phyloP scores from a whole-genome alignment of 2,113 vertebrate species.

The Hydrolagus affinis region DNA sequence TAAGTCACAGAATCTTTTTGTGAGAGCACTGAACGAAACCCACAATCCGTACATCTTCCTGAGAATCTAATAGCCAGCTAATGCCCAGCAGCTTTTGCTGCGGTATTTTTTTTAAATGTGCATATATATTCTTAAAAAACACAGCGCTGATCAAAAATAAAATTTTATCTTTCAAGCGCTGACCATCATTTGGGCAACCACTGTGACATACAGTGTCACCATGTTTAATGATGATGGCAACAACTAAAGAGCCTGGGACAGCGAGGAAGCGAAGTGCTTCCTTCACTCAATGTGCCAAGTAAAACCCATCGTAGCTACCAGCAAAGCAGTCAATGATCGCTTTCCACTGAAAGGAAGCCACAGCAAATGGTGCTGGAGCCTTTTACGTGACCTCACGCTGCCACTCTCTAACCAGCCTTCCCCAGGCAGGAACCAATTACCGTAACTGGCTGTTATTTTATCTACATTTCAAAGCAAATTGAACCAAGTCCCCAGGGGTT shows the following conservation, averaged over 20 bases:
- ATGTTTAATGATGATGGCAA: not conserved
- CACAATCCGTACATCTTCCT: too few species aligned
- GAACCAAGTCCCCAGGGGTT: not conserved
- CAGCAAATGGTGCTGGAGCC: not conserved
- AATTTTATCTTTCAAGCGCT: not conserved
- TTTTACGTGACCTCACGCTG: not conserved
- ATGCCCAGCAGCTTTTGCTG: not conserved
- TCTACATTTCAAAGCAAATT: conserved; percentile 29
- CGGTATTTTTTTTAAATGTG: not conserved
- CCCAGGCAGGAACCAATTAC: conserved; percentile 15
- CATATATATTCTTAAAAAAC: too few species aligned
- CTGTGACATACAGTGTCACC: too few species aligned
- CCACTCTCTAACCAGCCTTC: conserved; percentile 8
- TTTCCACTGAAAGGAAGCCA: not conserved
- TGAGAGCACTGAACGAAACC: not conserved
- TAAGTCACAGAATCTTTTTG: not conserved
- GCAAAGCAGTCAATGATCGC: not conserved
- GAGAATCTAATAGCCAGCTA: not conserved
- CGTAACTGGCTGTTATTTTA: conserved; percentile 27
- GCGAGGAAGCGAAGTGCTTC: not conserved
- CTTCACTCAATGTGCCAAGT: not conserved
- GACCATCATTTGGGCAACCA: too few species aligned
- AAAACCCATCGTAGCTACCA: not conserved
- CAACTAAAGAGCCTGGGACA: not conserved
- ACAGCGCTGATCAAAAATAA: not conserved